A percentile compares a stretch with the other conserved stretches of the same genome.
phyloP scores from a whole-genome alignment of 2,888 invertebrate species.

The Tachystola acroxantha region DNA sequence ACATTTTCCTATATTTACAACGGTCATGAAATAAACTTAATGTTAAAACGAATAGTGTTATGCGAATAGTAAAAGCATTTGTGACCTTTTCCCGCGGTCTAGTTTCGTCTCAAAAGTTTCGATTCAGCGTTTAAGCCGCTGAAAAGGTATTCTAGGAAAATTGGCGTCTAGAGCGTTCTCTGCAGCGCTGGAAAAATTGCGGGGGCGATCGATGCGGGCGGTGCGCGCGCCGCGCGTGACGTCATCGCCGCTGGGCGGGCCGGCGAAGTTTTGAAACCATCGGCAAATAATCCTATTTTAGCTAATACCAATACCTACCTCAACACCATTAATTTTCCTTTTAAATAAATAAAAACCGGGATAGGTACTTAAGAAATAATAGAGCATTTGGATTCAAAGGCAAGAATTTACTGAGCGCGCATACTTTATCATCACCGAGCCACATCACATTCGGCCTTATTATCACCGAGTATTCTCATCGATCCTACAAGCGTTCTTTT shows the following conservation, averaged over 20 bases:
- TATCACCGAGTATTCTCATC: too few relatives aligned
- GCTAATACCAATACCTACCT: background rate
- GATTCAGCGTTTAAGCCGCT: constrained; percentile 41
- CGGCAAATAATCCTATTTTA: constrained; percentile 18
- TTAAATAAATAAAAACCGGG: too few relatives aligned
- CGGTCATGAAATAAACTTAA: too few relatives aligned
- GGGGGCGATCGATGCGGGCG: constrained; percentile 54
- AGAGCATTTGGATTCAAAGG: too few relatives aligned
- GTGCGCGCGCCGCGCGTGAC: constrained; percentile 70
- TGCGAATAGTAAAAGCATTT: constrained; percentile 23
- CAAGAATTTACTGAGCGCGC: too few relatives aligned
- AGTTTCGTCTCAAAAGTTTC: constrained; percentile 18
- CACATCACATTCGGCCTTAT: too few relatives aligned
- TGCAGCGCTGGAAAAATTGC: constrained; percentile 50
- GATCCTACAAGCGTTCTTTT: too few relatives aligned
- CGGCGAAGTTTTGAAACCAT: constrained; percentile 44
- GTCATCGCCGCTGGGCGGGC: constrained; percentile 62
- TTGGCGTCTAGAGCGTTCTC: constrained; percentile 29
- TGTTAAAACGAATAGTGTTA: constrained; percentile 19
- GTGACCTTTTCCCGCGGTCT: constrained; percentile 32
- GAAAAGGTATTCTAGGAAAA: constrained; percentile 14
- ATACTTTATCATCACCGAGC: too few relatives aligned
- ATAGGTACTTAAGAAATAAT: too few relatives aligned
- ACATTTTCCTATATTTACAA: constrained; percentile 1
- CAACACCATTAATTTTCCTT: too few relatives aligned